Conservation (phyloP, 2,888 invertebrate species). For the Adelognathus sp. region DNA sequence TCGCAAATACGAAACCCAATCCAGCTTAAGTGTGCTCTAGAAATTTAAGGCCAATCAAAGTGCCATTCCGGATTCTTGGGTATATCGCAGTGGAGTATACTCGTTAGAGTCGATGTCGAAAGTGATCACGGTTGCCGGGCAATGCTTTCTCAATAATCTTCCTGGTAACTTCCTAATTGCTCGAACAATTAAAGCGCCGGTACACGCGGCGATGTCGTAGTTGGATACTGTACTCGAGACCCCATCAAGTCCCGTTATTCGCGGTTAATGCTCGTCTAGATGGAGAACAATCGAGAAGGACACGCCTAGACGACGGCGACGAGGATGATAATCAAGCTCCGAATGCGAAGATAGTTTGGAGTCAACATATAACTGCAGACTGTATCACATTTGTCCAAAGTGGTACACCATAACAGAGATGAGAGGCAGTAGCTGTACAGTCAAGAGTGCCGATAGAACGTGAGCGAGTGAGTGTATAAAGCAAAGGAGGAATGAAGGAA, state of each 20-base stretch:
- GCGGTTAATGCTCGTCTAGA: slow-evolving; percentile 52
- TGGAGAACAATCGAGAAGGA: slow-evolving; percentile 49
- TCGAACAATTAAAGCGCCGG: slow-evolving; percentile 53
- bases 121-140: not conserved
- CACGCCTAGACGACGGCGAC: slow-evolving; percentile 39
- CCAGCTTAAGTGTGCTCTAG: not conserved
- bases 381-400: slow-evolving; percentile 29
- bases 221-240: not conserved
- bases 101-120: slow-evolving; percentile 7
- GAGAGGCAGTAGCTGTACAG: not conserved
- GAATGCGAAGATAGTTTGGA: slow-evolving; percentile 8
- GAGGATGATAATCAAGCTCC: slow-evolving; percentile 56
- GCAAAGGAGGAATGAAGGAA: slow-evolving; percentile 20
- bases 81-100: not conserved
- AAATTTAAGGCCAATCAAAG: not conserved
- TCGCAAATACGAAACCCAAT: not conserved
- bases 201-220: slow-evolving; percentile 21
- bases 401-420: slow-evolving; percentile 34
- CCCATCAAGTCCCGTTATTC: slow-evolving; percentile 39
- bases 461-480: slow-evolving; percentile 4
- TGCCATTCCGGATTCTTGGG: not conserved
- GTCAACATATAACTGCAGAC: slow-evolving; percentile 14
- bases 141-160: slow-evolving; percentile 37
- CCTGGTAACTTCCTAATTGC: slow-evolving; percentile 38
- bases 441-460: not conserved